phyloP scores from a whole-genome alignment of 2,888 invertebrate species.

The Chymomyza amoena region DNA sequence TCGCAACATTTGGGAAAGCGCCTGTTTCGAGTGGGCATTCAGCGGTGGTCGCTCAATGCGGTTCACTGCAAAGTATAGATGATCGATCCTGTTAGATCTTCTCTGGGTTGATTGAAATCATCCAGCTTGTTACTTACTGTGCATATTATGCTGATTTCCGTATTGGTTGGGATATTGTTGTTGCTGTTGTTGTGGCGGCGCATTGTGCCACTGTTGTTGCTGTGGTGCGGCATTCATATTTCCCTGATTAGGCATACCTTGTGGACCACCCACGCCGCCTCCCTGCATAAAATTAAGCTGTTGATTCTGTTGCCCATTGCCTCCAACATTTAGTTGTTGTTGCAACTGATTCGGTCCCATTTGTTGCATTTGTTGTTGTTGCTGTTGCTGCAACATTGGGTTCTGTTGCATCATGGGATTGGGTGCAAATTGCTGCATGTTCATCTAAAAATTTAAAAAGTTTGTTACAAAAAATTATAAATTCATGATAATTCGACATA shows the following conservation, averaged over 20 bases:
- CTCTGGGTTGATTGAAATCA: neutral
- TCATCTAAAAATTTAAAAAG: constrained; percentile 57
- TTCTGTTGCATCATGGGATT: constrained; percentile 77
- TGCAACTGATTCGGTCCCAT: constrained; percentile 72
- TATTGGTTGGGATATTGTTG: constrained; percentile 74
- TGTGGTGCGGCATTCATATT: constrained; percentile 70
- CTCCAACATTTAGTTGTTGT: constrained; percentile 71
- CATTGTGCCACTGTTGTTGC: constrained; percentile 78
- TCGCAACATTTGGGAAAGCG: constrained; percentile 90
- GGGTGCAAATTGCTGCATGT: constrained; percentile 78
- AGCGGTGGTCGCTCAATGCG: constrained; percentile 79
- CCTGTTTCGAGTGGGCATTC: constrained; percentile 86
- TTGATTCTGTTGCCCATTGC: constrained; percentile 72
- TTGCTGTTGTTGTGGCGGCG: constrained; percentile 57
- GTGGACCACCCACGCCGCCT: constrained; percentile 51
- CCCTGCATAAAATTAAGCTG: constrained; percentile 77
- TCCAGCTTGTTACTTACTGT: constrained; percentile 54
- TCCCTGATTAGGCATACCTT: constrained; percentile 76
- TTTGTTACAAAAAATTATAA: neutral
- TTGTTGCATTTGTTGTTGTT: constrained; percentile 74
- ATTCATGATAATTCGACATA: neutral
- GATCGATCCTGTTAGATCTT: neutral
- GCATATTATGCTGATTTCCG: constrained; percentile 77
- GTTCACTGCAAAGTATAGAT: constrained; percentile 66
- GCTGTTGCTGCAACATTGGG: constrained; percentile 79